Base-by-base conservation (phyloP, 2,888 invertebrate genomes). In the Melinaea marsaeus region DNA sequence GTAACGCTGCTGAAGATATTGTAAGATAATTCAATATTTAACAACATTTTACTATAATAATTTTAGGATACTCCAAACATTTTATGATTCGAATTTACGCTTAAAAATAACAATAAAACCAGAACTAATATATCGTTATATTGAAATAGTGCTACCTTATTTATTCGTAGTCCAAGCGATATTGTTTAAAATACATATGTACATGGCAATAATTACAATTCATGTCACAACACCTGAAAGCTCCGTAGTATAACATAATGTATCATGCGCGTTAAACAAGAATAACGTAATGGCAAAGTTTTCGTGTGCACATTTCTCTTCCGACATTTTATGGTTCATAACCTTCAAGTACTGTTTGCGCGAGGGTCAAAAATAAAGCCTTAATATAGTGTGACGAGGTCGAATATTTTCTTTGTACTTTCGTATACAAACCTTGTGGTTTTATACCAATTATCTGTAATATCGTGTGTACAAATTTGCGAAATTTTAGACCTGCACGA, bases 291-390 rank as follows among this genome's bases (percentile, higher is more conserved):
- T 42, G 37, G 51, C 54, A n/a, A 37, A 42, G 37, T 59, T 59
- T 58, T 59, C 59, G 37, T 54, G 59, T 42, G 32, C 22, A 48
- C 51, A 59, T 59, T 54, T 54, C 37, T 59, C 59, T 51, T 59
- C 51, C 37, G 37, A 35, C 11, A 7, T 37, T 35, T 51, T 37
- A 51, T 37, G 35, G 22, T 5, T 22, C 22, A 37, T 51, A 51
- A 51, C 51, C 51, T 51, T 51, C 51, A 22, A 22, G 51, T 51
- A 51, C 51, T 51, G 13, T 59, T 59, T 51, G 37, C 54, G 33
- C 42, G 42, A 59, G 35, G 54, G 13, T 59, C 51, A 59, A 59
- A 59, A 59, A 59, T 37, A 59, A 59, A 51, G 37, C 51, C 4
- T 13, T 59, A 32, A 42, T 51, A 51, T 35, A 51, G 13, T 59